phyloP scores from a whole-genome alignment of 2,888 invertebrate species.

The Cataglyphis livida region DNA sequence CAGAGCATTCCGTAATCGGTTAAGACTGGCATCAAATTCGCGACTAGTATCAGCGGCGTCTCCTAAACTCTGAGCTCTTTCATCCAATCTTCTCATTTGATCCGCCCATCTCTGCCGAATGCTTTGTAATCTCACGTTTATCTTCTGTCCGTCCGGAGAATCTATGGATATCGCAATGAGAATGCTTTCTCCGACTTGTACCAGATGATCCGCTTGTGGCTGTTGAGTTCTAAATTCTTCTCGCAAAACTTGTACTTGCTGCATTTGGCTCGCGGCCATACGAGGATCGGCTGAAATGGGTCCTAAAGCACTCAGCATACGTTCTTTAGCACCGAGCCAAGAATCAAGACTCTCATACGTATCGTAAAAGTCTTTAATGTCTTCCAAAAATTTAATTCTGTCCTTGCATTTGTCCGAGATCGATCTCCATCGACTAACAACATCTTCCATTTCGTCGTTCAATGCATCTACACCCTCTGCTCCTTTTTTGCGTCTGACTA shows the following conservation, averaged over 20 bases:
- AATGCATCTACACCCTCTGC: conserved; percentile 94
- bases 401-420: conserved; percentile 93
- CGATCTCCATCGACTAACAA: conserved; percentile 94
- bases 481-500: conserved; percentile 93
- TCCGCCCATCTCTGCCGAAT: conserved; percentile 94
- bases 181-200: conserved; percentile 92
- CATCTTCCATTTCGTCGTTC: conserved; percentile 94
- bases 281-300: conserved; percentile 98
- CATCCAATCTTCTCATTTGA: conserved; percentile 91
- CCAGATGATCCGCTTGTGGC: conserved; percentile 94
- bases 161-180: conserved; percentile 87
- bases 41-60: conserved; percentile 97
- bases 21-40: conserved; percentile 96
- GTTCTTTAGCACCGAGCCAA: conserved; percentile 97
- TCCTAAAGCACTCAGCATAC: conserved; percentile 97
- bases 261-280: conserved; percentile 98
- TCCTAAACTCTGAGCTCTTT: conserved; percentile 95
- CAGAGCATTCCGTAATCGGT: conserved; percentile 94
- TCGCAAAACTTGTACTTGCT: conserved; percentile 95
- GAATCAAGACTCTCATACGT: conserved; percentile 93
- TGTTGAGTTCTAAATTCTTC: conserved; percentile 98
- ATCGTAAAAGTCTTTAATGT: conserved; percentile 96
- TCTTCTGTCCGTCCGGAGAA: conserved; percentile 88
- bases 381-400: conserved; percentile 91
- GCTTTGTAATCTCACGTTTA: conserved; percentile 90